Evolutionary conservation across 2,797 vertebrate genomes (phyloP), one percentile per base, ranked within the genome.

Genomic region (Poecilia gillii): DNA sequence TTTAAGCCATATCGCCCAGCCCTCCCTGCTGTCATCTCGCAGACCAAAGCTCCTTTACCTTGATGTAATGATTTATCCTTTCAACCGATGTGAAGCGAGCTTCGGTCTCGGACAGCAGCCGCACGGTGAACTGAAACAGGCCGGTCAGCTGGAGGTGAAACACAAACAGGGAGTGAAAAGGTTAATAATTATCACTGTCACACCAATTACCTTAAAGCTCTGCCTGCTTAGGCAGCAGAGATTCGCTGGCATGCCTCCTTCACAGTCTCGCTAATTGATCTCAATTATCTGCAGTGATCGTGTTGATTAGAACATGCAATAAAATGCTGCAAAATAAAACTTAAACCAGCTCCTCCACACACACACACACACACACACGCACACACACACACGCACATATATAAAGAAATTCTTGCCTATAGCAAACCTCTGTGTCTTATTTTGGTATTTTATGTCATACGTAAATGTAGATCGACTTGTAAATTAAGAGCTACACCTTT

Each of bases 31-130:
- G 55, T 13, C n/a, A 28, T 23, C 14, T 14, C 18, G 25, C 76
- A 51, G 68, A 87, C 84, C 75, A 82, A 74, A 77, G 80, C 53
- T 79, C 25, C 87, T 86, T 55, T 90, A 97, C 97, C 96, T 96
- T 94, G 91, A 96, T 94, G 74, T 97, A 97, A 93, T 97, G 96
- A 92, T 94, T 92, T 78, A 97, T 97, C 93, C 96, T 94, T 90
- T 98, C 96, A 3, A 94, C 95, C 18, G 96, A 96, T 8, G 95
- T 97, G 88, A 97, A 97, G 41, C 94, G 93, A 45, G 96, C 97
- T 89, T 97, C 97, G 0, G 95, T 94, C 93, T 97, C 97, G 0
- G 94, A 89, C 72, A 94, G 91, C 20, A 96, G 87, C 31, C 96
- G 93, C 82, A 93, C 88, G 0, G 94, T 93, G 72, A 96, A 96